Base-by-base conservation (phyloP, 2,797 vertebrate genomes). In the Poliocrania exsul region DNA sequence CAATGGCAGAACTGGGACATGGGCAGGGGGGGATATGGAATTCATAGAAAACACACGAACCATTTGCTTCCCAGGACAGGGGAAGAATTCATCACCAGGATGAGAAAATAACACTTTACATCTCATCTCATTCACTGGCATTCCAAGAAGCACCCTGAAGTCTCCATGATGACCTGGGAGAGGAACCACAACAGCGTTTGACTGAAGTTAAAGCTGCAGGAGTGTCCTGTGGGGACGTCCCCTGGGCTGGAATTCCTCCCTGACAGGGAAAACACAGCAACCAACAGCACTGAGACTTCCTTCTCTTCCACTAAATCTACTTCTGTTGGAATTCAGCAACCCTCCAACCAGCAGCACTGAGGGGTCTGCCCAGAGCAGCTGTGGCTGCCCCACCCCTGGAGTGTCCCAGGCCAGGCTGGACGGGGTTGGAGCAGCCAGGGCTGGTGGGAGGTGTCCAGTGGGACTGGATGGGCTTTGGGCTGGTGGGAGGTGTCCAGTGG, bases 281-380 rank as follows among this genome's bases (percentile, higher is more conserved):
- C 40, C 40, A 7, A 6, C n/a, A 13, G 5, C 60, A 9, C 18
- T 8, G 16, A 57, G 57, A 38, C 5, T 29, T 33, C 16, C 38
- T 46, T 62, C 7, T 44, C 24, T 11, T 37, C 0, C 2, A 11
- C 16, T 23, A 15, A 16, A 66, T 9, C 31, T 13, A 1, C 13
- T 74, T 37, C 8, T 26, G 21, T 1, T 71, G 66, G n/a, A 71
- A 67, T 65, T 78, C 88, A 66, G 61, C 42, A 66, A 10, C 38
- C 11, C 7, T 38, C 33, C 44, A 10, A 33, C 6, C 24, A 53
- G 8, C 19, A 29, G 61, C 14, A 31, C 19, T 11, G 11, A 1
- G 40, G 37, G 6, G 16, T 35, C 57, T 42, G 25, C n/a, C 33
- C 42, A 40, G 81, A 33, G 58, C 0, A 25, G 50, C 50, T 14